Evolutionary conservation across 2,113 vertebrate species (phyloP).

Genomic region (Chitala chitala): DNA sequence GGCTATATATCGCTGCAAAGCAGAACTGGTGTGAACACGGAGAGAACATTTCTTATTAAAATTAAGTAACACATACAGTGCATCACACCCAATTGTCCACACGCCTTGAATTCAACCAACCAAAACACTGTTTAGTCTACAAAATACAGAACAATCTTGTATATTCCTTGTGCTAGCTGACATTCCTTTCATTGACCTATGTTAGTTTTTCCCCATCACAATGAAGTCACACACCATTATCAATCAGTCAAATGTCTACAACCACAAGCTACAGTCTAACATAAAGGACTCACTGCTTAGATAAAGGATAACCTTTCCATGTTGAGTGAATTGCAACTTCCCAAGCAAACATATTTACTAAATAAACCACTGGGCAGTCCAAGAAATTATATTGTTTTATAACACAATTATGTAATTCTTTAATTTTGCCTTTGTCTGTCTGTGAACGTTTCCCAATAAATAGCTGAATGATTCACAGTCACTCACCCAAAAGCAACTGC

Average conservation of each 20-base stretch:
- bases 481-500: conserved; percentile 47
- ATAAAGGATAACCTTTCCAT: too few relatives aligned
- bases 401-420: background rate
- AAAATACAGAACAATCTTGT: too few relatives aligned
- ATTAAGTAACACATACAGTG: too few relatives aligned
- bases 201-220: too few relatives aligned
- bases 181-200: too few relatives aligned
- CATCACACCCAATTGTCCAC: background rate
- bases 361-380: background rate
- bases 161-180: too few relatives aligned
- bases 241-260: background rate
- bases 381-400: background rate
- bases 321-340: too few relatives aligned
- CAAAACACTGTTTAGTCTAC: too few relatives aligned
- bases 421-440: background rate
- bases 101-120: too few relatives aligned
- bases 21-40: background rate
- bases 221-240: too few relatives aligned
- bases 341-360: background rate
- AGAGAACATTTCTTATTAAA: background rate
- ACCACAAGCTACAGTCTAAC: background rate
- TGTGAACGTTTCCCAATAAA: background rate
- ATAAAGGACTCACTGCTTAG: background rate
- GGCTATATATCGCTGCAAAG: background rate
- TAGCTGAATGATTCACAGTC: background rate